Conservation (phyloP, 2,113 vertebrate genomes). For the Rhinopithecus roxellana region DNA sequence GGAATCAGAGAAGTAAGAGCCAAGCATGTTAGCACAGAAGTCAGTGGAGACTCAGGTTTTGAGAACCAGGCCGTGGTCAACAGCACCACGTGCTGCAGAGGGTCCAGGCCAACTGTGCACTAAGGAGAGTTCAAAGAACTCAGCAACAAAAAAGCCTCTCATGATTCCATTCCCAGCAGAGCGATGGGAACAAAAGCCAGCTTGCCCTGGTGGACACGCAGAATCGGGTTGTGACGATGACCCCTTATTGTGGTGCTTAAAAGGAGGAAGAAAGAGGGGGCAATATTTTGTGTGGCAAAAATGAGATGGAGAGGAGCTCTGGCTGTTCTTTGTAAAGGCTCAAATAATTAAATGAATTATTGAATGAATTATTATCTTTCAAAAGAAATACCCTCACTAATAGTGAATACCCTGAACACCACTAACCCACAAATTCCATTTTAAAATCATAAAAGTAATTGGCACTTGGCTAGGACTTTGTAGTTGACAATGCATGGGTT, state of each 20-base stretch:
- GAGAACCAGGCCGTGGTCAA: background rate
- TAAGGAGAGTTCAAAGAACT: background rate
- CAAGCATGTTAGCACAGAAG: background rate
- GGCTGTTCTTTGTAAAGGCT: background rate
- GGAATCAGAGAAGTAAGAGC: background rate
- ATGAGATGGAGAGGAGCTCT: background rate
- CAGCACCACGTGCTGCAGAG: background rate
- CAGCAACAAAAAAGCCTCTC: background rate
- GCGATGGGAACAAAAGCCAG: background rate
- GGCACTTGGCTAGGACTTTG: background rate
- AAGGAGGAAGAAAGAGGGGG: background rate
- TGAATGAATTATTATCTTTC: conserved; percentile 7
- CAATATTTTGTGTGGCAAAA: background rate
- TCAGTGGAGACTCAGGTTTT: background rate
- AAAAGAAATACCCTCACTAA: conserved; percentile 7
- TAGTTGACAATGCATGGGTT: background rate
- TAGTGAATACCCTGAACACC: background rate
- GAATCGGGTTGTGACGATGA: rapidly evolving
- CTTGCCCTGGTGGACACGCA: background rate
- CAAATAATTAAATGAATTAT: background rate
- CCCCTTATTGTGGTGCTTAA: background rate
- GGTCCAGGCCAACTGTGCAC: background rate
- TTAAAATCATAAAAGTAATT: conserved; percentile 51
- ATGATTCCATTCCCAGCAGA: background rate
- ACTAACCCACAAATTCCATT: background rate